Evolutionary conservation across 2,113 vertebrate species (phyloP).

Genomic region (Megaptera novaeangliae): DNA sequence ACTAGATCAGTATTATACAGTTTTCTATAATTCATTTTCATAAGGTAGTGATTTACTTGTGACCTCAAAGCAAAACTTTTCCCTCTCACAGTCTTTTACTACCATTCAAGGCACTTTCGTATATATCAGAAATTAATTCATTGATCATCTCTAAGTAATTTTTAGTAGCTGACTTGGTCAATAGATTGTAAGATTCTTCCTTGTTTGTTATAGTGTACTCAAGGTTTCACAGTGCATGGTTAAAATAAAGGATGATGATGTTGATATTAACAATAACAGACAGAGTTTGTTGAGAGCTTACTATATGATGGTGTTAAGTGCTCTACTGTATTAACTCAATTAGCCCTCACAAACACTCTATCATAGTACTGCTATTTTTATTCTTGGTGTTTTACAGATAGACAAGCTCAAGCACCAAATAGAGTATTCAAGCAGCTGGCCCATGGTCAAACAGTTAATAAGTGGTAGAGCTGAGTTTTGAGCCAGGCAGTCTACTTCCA

Average conservation of each 20-base stretch:
- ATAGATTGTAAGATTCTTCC: neutral
- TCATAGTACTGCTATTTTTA: neutral
- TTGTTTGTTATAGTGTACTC: neutral
- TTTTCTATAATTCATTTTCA: conserved; percentile 34
- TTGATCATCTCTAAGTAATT: neutral
- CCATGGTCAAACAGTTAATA: neutral
- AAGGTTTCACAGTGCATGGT: neutral
- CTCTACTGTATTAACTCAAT: neutral
- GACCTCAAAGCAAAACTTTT: neutral
- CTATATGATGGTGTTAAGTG: neutral
- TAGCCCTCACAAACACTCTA: neutral
- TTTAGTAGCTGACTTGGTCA: neutral
- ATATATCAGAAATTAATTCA: neutral
- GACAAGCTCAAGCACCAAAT: neutral
- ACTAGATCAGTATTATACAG: neutral
- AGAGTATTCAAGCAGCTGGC: neutral
- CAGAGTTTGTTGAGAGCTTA: neutral
- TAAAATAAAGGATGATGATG: neutral
- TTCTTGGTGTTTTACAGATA: neutral
- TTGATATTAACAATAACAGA: neutral
- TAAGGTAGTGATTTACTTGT: neutral
- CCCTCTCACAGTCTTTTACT: neutral
- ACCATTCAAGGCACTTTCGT: neutral
- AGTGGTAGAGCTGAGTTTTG: neutral
- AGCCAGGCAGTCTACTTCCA: neutral